phyloP scores from a whole-genome alignment of 2,797 vertebrate species.

The Esox lucius region DNA sequence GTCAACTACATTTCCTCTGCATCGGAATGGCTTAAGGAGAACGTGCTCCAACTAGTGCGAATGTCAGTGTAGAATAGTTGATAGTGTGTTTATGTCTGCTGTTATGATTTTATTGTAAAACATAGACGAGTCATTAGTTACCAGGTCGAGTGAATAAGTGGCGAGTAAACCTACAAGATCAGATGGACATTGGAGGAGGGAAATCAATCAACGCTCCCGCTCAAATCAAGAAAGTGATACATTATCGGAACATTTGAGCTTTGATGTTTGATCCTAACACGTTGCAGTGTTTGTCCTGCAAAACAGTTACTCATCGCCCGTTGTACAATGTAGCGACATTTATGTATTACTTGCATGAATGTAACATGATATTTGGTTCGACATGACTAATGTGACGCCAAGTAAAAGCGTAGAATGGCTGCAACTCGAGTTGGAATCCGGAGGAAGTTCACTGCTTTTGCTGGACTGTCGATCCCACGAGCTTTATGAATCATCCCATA shows the following conservation, averaged over 20 bases:
- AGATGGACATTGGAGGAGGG: constrained; percentile 53
- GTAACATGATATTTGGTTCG: constrained; percentile 58
- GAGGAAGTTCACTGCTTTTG: constrained; percentile 84
- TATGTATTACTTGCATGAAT: constrained; percentile 17
- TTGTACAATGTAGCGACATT: constrained; percentile 51
- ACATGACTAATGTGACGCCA: constrained; percentile 79
- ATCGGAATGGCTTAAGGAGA: constrained; percentile 62
- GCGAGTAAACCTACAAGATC: constrained; percentile 17
- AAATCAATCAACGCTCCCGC: constrained; percentile 9
- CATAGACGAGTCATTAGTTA: neutral
- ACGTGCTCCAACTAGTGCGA: constrained; percentile 39
- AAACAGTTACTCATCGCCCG: neutral
- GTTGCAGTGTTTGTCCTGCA: neutral
- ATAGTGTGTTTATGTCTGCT: neutral
- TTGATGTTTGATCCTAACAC: neutral
- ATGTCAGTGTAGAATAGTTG: constrained; percentile 24
- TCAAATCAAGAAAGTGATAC: constrained; percentile 43
- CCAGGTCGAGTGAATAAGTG: neutral
- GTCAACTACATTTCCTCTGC: constrained; percentile 57
- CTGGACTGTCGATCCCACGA: constrained; percentile 96
- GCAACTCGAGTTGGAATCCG: constrained; percentile 88
- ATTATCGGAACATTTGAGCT: neutral
- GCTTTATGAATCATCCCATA: constrained; percentile 93
- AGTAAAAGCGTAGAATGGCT: constrained; percentile 96
- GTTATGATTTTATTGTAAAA: neutral